Percentiles rank a stretch among this genome's conserved stretches.
Conservation (phyloP, 2,113 vertebrate species). For the Corapipo altera region DNA sequence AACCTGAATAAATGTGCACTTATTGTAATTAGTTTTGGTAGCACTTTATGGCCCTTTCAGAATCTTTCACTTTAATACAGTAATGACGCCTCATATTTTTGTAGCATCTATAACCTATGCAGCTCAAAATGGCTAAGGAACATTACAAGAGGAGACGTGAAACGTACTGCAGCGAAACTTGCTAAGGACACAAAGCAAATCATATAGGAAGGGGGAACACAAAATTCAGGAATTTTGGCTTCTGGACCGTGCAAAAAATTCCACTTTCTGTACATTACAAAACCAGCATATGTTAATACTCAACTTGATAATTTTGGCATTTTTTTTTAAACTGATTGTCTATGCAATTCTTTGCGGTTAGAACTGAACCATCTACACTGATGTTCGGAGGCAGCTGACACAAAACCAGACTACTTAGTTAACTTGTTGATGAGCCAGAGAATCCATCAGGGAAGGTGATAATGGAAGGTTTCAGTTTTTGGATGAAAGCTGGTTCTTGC, state of each 20-base stretch:
- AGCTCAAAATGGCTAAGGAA: background rate
- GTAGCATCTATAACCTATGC: background rate
- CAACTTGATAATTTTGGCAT: background rate
- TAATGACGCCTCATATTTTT: background rate
- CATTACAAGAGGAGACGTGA: background rate
- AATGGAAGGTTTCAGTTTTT: background rate
- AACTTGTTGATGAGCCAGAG: background rate
- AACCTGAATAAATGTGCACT: background rate
- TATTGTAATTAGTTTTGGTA: slow-evolving; percentile 16
- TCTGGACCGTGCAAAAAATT: background rate
- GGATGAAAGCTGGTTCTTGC: background rate
- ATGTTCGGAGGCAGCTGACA: background rate
- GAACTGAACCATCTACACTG: background rate
- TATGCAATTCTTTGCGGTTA: background rate
- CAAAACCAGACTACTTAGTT: background rate
- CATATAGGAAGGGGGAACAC: background rate
- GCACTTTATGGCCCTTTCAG: slow-evolving; percentile 16
- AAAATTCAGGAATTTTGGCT: background rate
- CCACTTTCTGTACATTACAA: background rate
- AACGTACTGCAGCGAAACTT: background rate
- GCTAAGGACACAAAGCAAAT: background rate
- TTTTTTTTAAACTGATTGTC: background rate
- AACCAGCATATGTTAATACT: background rate
- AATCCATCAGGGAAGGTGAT: background rate
- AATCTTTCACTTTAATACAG: background rate